A percentile compares a stretch with the other conserved stretches of the same genome.
Conservation (phyloP, 1,140 invertebrate species). For the Cydia strobilella region DNA sequence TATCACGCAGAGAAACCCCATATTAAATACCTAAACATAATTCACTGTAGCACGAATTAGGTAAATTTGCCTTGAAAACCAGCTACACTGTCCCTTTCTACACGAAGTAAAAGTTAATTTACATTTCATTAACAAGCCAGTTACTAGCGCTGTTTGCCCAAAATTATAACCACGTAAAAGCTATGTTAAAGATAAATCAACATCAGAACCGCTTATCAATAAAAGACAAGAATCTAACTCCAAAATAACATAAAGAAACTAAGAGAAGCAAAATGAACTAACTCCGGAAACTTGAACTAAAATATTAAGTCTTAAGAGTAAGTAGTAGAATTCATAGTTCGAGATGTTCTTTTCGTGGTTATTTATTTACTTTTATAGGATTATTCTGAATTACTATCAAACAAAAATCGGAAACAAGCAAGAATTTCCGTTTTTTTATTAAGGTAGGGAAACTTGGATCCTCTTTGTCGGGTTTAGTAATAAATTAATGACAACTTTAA, state of each 20-base stretch:
- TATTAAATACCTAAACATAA: background rate
- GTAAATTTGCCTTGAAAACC: background rate
- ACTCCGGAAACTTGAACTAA: background rate
- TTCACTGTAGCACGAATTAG: background rate
- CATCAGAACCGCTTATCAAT: slow-evolving; percentile 15
- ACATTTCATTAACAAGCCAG: slow-evolving; percentile 16
- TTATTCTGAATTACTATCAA: background rate
- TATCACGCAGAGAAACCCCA: no score
- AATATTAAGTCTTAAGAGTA: background rate
- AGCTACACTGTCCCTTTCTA: background rate
- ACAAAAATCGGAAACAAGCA: background rate
- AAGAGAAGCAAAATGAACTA: background rate
- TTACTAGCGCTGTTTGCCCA: background rate
- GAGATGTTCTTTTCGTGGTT: background rate
- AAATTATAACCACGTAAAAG: slow-evolving; percentile 20
- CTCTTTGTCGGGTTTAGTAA: background rate
- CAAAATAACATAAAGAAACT: background rate
- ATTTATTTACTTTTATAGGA: background rate
- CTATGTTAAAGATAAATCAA: slow-evolving; percentile 23
- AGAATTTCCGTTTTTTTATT: slow-evolving; percentile 12
- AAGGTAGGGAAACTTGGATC: background rate
- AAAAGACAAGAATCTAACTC: slow-evolving; percentile 14
- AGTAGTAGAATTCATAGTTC: background rate
- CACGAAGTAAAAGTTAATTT: slow-evolving; percentile 7
- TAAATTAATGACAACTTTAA: background rate